Evolutionary conservation across 1,140 invertebrate genomes (phyloP).

Genomic region (Frieseomelitta varia): DNA sequence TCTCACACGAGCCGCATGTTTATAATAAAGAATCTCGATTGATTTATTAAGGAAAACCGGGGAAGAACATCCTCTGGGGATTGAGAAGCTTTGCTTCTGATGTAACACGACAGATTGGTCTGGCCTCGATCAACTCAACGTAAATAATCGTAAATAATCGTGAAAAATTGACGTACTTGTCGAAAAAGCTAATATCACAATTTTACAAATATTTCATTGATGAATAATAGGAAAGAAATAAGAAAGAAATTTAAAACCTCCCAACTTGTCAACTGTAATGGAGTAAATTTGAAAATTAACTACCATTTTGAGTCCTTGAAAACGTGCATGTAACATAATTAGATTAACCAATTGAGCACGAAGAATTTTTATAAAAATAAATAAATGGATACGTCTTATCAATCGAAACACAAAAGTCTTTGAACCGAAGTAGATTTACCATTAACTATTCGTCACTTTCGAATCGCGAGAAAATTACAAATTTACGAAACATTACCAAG

Average conservation of each 20-base stretch:
- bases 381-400: background rate
- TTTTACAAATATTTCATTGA: background rate
- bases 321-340: no score
- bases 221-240: no score
- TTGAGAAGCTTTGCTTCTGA: background rate
- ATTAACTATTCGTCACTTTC: no score
- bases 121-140: background rate
- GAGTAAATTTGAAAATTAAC: no score
- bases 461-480: background rate
- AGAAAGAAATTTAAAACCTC: no score
- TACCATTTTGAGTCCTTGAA: no score
- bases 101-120: background rate
- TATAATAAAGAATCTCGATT: background rate
- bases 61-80: slow-evolving; percentile 7
- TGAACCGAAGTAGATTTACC: no score
- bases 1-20: background rate
- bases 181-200: background rate
- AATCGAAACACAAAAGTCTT: background rate
- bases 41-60: background rate
- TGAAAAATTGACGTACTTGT: background rate
- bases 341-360: background rate
- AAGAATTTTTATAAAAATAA: background rate
- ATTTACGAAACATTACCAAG: background rate
- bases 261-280: no score
- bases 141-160: background rate